Percentiles rank a stretch among this genome's conserved stretches.
Evolutionary conservation across 2,888 invertebrate species (phyloP).

Genomic region (Eupeodes latifasciatus): DNA sequence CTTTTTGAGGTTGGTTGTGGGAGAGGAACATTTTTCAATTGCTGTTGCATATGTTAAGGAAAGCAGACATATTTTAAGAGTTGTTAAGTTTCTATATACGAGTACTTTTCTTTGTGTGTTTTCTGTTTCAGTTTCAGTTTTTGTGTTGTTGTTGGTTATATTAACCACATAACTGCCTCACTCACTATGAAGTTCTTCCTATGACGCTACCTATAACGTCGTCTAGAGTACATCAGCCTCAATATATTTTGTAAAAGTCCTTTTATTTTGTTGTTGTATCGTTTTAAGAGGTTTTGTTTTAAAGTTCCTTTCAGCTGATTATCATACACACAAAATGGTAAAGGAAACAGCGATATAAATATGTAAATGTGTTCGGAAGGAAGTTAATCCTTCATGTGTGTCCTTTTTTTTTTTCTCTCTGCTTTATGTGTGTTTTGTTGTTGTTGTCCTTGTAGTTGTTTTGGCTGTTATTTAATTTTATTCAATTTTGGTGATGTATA

Average conservation of each 20-base stretch:
- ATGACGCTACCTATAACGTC: too few species aligned
- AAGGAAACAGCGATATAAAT: slow-evolving; percentile 3
- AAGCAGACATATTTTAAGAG: slow-evolving; percentile 6
- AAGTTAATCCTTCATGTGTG: slow-evolving; percentile 53
- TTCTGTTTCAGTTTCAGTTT: not conserved
- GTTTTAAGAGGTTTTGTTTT: not conserved
- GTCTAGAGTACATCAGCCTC: slow-evolving; percentile 44
- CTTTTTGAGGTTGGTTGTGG: not conserved
- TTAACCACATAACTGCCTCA: not conserved
- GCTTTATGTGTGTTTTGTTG: not conserved
- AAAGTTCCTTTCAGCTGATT: slow-evolving; percentile 39
- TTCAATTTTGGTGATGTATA: slow-evolving; percentile 22
- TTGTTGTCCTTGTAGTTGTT: too few species aligned
- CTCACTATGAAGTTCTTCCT: not conserved
- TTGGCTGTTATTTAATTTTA: not conserved
- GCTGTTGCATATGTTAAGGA: slow-evolving; percentile 40
- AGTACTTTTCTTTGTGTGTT: not conserved
- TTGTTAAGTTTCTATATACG: slow-evolving; percentile 12
- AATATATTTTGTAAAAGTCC: slow-evolving; percentile 43
- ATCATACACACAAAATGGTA: slow-evolving; percentile 45
- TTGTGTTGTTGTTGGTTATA: too few species aligned
- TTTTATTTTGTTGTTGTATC: not conserved
- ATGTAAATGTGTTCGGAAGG: slow-evolving; percentile 28
- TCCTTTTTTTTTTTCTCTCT: slow-evolving; percentile 26
- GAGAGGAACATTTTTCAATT: slow-evolving; percentile 57